Evolutionary conservation across 2,888 invertebrate species (phyloP).

Genomic region (Rhynchonema sp.): DNA sequence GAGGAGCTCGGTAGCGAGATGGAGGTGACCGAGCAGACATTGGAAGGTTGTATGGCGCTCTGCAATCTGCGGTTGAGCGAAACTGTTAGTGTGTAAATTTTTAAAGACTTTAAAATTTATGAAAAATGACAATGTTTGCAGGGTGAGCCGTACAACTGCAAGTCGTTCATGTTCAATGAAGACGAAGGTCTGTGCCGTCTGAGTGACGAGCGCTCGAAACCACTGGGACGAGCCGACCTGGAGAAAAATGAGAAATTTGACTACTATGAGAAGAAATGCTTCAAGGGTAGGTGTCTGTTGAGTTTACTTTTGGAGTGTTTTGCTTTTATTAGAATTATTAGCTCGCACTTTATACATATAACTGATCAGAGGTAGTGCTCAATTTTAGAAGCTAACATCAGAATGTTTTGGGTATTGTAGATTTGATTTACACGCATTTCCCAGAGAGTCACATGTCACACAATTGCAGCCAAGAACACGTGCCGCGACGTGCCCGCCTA

Average conservation of each 20-base stretch:
- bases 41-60: constrained; percentile 20
- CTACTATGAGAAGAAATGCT: constrained; percentile 28
- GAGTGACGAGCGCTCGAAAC: constrained; percentile 23
- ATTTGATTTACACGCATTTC: not conserved
- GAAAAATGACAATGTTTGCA: constrained; percentile 3
- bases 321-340: no score
- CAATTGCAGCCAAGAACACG: constrained; percentile 20
- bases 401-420: not conserved
- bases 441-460: not conserved
- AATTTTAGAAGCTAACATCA: not conserved
- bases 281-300: constrained; percentile 23
- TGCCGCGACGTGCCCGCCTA: constrained; percentile 25
- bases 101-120: no score
- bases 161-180: constrained; percentile 27
- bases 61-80: constrained; percentile 23
- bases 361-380: no score
- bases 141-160: constrained; percentile 27
- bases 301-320: no score
- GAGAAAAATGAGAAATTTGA: constrained; percentile 17
- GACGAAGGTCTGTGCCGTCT: constrained; percentile 17
- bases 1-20: constrained; percentile 13
- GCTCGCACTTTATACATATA: no score
- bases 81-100: no score
- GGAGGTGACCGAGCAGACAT: constrained; percentile 18
- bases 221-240: constrained; percentile 21